Base-by-base conservation (phyloP, 2,113 vertebrate species). In the Tenebrosternarchus preto region DNA sequence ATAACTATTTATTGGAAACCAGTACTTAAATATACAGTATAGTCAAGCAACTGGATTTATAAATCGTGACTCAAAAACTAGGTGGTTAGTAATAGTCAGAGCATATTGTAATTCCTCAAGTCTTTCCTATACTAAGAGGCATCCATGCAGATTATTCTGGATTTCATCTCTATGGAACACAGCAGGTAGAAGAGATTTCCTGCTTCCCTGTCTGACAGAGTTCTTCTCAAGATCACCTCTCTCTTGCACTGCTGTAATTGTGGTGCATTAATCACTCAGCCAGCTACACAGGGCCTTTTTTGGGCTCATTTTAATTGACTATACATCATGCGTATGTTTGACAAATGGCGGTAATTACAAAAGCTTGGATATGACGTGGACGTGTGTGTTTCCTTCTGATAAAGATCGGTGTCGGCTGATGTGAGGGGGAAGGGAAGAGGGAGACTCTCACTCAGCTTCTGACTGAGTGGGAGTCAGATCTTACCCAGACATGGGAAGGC, bases 311-410 rank as follows among this genome's bases (percentile, higher is more conserved):
- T 95, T 95, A 96, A 95, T 95, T 95, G 93, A 94, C 92, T 94
- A 94, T 95, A 95, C 96, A 96, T 96, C 95, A 96, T 94, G 92
- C 71, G 85, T 87, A 78, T 88, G 90, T 88, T 92, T 98, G 95
- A 97, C 94, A 95, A 96, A 97, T 94, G 90, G 94, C 93, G 89
- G 90, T 94, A 96, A 96, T 98, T 97, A 97, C 92, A 91, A 90
- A 74, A 90, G 91, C 93, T 89, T 90, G 88, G 80, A 77, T 89
- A 77, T 84, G 87, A 86, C 77, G 74, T 84, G 61, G 69, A 76
- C 24, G 64, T 25, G 60, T 63, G 60, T 50, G 66, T 78, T 83
- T 76, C 27, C 61, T 57, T 76, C 72, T 60, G 71, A 29, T 53
- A 60, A 81, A 66, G 60, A 60, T n/a, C 72, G 20, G 16, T 7